phyloP scores from a whole-genome alignment of 2,797 vertebrate species.

The Diplodus sargus region DNA sequence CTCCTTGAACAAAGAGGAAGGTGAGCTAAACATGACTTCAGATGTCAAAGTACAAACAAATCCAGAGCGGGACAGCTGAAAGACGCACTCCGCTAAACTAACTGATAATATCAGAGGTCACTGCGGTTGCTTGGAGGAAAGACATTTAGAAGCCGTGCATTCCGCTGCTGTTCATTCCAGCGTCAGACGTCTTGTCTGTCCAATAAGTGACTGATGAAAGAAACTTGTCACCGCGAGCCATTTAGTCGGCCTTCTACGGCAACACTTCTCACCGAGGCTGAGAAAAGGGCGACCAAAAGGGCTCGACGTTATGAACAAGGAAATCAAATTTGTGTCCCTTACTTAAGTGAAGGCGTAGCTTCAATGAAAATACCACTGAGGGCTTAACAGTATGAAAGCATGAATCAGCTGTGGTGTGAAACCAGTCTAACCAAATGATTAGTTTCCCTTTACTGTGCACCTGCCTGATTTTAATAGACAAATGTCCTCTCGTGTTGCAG shows the following conservation, averaged over 20 bases:
- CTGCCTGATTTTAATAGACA: constrained; percentile 68
- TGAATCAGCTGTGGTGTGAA: constrained; percentile 12
- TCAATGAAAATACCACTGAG: not conserved
- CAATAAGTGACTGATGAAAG: constrained; percentile 56
- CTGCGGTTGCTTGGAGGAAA: not conserved
- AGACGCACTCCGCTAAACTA: constrained; percentile 4
- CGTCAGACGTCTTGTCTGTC: constrained; percentile 29
- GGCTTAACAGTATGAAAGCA: not conserved
- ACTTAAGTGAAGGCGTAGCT: not conserved
- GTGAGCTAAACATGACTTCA: constrained; percentile 7
- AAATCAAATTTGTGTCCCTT: constrained; percentile 18
- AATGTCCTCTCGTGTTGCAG: constrained; percentile 40
- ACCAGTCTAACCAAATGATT: constrained; percentile 46
- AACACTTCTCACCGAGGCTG: constrained; percentile 6
- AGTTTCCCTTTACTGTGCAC: constrained; percentile 35
- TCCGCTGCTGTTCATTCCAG: constrained; percentile 22
- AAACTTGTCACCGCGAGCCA: constrained; percentile 35
- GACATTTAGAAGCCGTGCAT: constrained; percentile 1
- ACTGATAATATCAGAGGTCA: constrained; percentile 22
- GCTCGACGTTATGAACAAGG: constrained; percentile 1
- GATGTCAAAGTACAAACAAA: not conserved
- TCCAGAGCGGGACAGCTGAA: not conserved
- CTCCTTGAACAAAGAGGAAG: not conserved
- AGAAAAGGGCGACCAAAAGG: constrained; percentile 4
- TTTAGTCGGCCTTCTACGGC: constrained; percentile 25